Evolutionary conservation across 2,113 vertebrate species (phyloP), one percentile per base, ranked within the genome.

Genomic region (Acrocephalus arundinaceus): DNA sequence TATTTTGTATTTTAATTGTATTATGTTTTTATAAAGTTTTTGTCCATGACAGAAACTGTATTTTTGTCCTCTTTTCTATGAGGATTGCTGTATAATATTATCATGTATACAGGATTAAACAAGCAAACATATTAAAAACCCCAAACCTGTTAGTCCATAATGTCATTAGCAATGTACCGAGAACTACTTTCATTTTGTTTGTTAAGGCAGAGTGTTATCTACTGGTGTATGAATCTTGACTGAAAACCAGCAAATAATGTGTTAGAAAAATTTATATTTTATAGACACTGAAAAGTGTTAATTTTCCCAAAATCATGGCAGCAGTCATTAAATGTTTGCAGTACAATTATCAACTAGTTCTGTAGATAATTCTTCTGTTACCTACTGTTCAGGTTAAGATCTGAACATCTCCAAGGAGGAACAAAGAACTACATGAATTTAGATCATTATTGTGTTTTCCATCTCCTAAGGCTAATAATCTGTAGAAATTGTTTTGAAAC

Each of bases 21-120:
- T 82, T 85, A 78, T 59, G 46, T 70, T 95, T 76, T 94, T 88
- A 90, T 90, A 74, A 80, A 90, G 87, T 92, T 95, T 97, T 93
- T 96, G 94, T 96, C 90, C 25, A 39, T 85, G 89, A 84, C 81
- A 93, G 37, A 91, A 91, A 96, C 85, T 49, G 92, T 46, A 30
- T 6, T 81, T 82, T 92, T 93, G 51, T 94, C 78, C 88, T 90
- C 92, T 94, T 87, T 85, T 95, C 78, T 89, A 1, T 83, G 89
- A 57, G 52, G 92, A 94, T 96, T 75, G 58, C 55, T 97, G 75
- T 95, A 85, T 93, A 89, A 76, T 94, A 92, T 35, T 93, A 55
- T 59, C 27, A 27, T 15, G 27, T 67, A 68, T 74, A 54, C 63
- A 68, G 73, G 89, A 76, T 93, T 72, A 79, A 91, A 54, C 35